Base-by-base conservation (phyloP, 2,888 invertebrate species). In the Amiota communis region DNA sequence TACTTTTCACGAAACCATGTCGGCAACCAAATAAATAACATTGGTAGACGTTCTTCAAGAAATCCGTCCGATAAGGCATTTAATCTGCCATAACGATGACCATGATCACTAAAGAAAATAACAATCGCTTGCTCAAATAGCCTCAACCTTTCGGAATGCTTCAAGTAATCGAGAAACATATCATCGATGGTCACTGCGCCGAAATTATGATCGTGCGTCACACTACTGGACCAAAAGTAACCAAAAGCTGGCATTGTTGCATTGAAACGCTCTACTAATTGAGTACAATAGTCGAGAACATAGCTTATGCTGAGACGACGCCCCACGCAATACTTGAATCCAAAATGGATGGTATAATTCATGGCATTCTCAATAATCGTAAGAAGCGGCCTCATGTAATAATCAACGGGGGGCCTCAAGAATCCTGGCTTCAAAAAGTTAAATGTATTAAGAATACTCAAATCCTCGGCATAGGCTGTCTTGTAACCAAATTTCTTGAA, bases 391-490 rank as follows among this genome's bases (percentile, higher is more conserved):
- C 94, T 90, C 73, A 94, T 90, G 78, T 95, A 96, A 83, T 95
- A 95, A 86, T 96, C 95, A 0, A 94, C 93, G 0, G 96, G 96
- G 1, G 92, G 91, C 1, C 91, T 87, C 3, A 90, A 88, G 83
- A 96, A 96, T 1, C 94, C 94, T n/a, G 90, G 90, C 84, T 93
- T 93, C 10, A 91, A 83, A 80, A 92, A 94, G 83, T 93, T 93
- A 63, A 84, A 82, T 3, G 95, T 94, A 53, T 61, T 57, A n/a
- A n/a, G n/a, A n/a, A n/a, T 15, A 70, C 65, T 0, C 0, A 92
- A 91, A 84, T 96, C 96, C 90, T 96, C 96, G 0, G 93, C 94
- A 79, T 94, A 94, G 0, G 93, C 94, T 1, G 95, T 96, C 0
- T 92, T 91, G 86, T 95, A 96, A 47, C 94, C 94, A 1, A 90